These are phyloP conservation scores for Platysteira castanea DNA, from an alignment of 2,113 vertebrate genomes.

Conservation along the genomic window DNA sequence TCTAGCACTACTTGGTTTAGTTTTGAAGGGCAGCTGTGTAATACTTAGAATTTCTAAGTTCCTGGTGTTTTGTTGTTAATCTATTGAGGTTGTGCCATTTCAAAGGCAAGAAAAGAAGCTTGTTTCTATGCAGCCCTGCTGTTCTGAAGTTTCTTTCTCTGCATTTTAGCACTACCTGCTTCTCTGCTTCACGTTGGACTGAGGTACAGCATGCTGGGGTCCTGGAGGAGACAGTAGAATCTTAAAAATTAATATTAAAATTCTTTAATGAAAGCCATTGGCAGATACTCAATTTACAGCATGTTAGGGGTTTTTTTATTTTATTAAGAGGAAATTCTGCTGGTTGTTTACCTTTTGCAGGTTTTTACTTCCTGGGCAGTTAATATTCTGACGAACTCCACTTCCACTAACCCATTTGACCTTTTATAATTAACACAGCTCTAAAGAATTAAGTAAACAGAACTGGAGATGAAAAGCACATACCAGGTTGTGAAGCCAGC, in stretches of 20 bases:
- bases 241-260: not conserved
- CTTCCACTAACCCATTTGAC: not conserved
- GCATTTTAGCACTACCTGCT: not conserved
- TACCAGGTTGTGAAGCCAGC: not conserved
- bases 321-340: not conserved
- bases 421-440: not conserved
- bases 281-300: not conserved
- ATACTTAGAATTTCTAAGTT: slow-evolving; percentile 7
- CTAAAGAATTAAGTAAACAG: not conserved
- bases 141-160: not conserved
- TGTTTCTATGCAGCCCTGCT: not conserved
- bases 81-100: slow-evolving; percentile 8
- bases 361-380: not conserved
- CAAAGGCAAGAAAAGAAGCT: slow-evolving; percentile 2
- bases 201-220: not conserved
- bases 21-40: not conserved
- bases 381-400: not conserved
- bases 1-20: not conserved
- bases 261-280: not conserved
- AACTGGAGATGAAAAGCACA: not conserved
- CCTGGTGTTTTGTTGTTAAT: not conserved
- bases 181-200: not conserved
- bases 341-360: not conserved
- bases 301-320: not conserved
- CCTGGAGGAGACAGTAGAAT: not conserved